Evolutionary conservation across 2,888 invertebrate genomes (phyloP).

Genomic region (Atethmia centrago): DNA sequence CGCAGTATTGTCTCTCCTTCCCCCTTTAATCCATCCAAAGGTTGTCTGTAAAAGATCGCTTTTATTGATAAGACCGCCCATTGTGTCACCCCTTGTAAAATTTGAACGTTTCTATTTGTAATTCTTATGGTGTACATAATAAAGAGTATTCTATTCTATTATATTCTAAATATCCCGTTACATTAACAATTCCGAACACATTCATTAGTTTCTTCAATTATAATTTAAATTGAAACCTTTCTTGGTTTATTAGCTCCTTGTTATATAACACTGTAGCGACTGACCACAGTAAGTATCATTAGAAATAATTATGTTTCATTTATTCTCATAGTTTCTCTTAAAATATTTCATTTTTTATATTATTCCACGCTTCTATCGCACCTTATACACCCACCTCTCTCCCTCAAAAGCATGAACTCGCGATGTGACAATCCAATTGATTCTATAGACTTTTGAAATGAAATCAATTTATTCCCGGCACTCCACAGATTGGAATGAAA

Average conservation of each 20-base stretch:
- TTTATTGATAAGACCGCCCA: no score
- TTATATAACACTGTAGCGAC: no score
- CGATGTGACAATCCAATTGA: slow-evolving; percentile 60
- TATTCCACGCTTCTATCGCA: background rate
- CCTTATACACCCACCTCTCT: background rate
- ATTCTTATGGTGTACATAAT: no score
- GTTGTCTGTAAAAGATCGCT: no score
- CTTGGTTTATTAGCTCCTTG: background rate
- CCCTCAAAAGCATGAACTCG: slow-evolving; percentile 22
- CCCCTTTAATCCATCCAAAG: no score
- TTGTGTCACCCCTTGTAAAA: no score
- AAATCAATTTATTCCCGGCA: slow-evolving; percentile 63
- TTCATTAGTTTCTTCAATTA: background rate
- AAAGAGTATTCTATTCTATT: no score
- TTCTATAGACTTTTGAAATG: slow-evolving; percentile 60
- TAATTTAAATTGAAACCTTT: background rate
- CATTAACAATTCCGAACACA: no score
- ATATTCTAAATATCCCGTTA: no score
- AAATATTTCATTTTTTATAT: background rate
- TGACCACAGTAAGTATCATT: background rate
- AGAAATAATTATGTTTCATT: background rate
- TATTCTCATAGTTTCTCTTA: background rate
- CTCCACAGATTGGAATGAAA: slow-evolving; percentile 58
- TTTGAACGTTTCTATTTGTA: no score
- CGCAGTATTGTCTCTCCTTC: no score